Evolutionary conservation across 2,888 invertebrate species (phyloP).

Genomic region (Tolmerus cingulatus): DNA sequence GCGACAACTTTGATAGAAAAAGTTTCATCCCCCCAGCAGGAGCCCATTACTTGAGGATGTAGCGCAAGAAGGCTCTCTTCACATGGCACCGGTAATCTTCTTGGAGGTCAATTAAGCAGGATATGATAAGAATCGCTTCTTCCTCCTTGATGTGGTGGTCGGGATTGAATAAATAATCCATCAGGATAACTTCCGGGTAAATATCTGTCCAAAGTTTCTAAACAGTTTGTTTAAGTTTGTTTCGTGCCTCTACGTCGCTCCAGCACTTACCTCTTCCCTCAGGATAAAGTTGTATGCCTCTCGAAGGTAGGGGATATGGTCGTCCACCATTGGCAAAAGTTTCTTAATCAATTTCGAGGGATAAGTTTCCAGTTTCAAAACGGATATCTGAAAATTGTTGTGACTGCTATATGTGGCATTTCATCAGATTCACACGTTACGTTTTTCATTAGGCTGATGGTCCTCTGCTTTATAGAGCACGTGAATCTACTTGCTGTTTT

Average conservation of each 20-base stretch:
- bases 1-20: conserved; percentile 14
- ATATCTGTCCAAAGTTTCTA: conserved; percentile 62
- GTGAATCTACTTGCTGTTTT: conserved; percentile 55
- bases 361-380: conserved; percentile 56
- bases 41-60: conserved; percentile 57
- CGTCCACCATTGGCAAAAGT: conserved; percentile 57
- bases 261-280: conserved; percentile 57
- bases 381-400: conserved; percentile 55
- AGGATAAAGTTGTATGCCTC: conserved; percentile 59
- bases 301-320: conserved; percentile 53
- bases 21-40: background rate
- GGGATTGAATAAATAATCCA: conserved; percentile 62
- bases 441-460: conserved; percentile 58
- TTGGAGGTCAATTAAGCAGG: conserved; percentile 62
- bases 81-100: conserved; percentile 62
- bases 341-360: conserved; percentile 51
- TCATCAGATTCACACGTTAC: conserved; percentile 53
- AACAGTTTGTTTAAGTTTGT: conserved; percentile 43
- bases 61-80: conserved; percentile 61
- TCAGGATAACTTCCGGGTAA: conserved; percentile 61
- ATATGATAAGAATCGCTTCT: conserved; percentile 59
- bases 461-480: conserved; percentile 56
- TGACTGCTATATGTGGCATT: background rate
- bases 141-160: conserved; percentile 54
- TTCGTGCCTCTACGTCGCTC: background rate